A percentile compares a stretch with the other conserved stretches of the same genome.
phyloP scores from a whole-genome alignment of 2,888 invertebrate species.

The Phasia obesa region DNA sequence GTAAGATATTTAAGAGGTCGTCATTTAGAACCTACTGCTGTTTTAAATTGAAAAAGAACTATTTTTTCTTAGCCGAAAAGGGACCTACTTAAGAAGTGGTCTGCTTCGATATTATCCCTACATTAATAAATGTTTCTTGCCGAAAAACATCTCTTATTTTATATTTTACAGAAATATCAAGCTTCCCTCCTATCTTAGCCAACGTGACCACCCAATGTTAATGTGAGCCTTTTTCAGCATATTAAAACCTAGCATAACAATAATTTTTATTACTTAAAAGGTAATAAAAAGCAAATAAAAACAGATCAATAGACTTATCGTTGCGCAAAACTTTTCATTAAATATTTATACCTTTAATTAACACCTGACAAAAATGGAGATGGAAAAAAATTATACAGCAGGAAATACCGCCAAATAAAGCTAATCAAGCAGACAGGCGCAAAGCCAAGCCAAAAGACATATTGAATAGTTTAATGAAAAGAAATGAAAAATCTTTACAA shows the following conservation, averaged over 20 bases:
- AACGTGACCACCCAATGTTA: slow-evolving; percentile 54
- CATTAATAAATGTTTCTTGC: no score
- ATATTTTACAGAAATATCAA: no score
- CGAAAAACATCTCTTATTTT: no score
- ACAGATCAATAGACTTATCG: not conserved
- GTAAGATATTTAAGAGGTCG: no score
- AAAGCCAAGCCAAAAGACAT: slow-evolving; percentile 5
- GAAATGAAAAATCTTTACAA: slow-evolving; percentile 27
- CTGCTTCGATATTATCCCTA: no score
- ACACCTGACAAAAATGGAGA: slow-evolving; percentile 66
- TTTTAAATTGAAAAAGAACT: no score
- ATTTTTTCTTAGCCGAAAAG: no score
- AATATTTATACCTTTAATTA: slow-evolving; percentile 67
- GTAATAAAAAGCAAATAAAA: not conserved
- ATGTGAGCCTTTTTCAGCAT: slow-evolving; percentile 26
- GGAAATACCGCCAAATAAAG: no score
- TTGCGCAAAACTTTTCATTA: slow-evolving; percentile 54
- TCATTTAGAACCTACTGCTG: no score
- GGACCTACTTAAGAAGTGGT: no score
- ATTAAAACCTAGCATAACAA: slow-evolving; percentile 20
- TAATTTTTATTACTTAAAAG: slow-evolving; percentile 21
- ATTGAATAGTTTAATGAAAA: slow-evolving; percentile 25
- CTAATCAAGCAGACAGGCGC: slow-evolving; percentile 25
- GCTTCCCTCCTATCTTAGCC: not conserved
- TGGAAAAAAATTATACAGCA: no score